A percentile compares a stretch with the other conserved stretches of the same genome.
Conservation (phyloP, 1,140 invertebrate species). For the honey bee (Apis mellifera) region Amel_HAv3.1 CM009946.2:6374501-6375000, state of each 20-base stretch:
- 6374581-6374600: slow-evolving; percentile 77
- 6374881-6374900: no score
- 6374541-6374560: slow-evolving; percentile 65
- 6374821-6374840: no score
- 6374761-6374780: slow-evolving; percentile 41
- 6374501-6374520: slow-evolving; percentile 28
- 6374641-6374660: slow-evolving; percentile 62
- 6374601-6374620: slow-evolving; percentile 72
- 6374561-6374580: slow-evolving; percentile 74
- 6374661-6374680: slow-evolving; percentile 58
- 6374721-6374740: slow-evolving; percentile 39
- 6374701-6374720: slow-evolving; percentile 47
- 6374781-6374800: slow-evolving; percentile 25
- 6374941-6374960: background rate
- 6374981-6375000: slow-evolving; percentile 19
- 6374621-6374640: slow-evolving; percentile 52
- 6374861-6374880: no score
- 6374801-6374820: no score
- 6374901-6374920: background rate
- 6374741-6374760: slow-evolving; percentile 42
- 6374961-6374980: slow-evolving; percentile 24
- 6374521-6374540: slow-evolving; percentile 54
- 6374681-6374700: slow-evolving; percentile 58
- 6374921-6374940: background rate
- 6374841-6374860: no score